Percentiles rank a stretch among this genome's conserved stretches.
phyloP scores from a whole-genome alignment of 2,888 invertebrate species.

The Melieria crassipennis region DNA sequence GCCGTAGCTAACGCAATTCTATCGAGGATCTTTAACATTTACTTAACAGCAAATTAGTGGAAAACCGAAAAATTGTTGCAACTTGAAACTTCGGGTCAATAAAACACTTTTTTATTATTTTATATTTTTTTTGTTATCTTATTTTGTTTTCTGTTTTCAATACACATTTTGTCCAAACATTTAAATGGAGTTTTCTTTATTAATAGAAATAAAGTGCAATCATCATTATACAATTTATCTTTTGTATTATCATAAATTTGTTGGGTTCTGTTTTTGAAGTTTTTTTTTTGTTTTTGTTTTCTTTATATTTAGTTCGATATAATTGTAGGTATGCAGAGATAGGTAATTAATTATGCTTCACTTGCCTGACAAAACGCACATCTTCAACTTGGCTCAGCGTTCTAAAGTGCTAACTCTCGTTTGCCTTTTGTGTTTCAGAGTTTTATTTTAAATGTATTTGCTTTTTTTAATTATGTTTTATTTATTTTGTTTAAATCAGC shows the following conservation, averaged over 20 bases:
- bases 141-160: constrained; percentile 38
- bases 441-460: no score
- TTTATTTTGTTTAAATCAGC: no score
- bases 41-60: no score
- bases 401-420: no score
- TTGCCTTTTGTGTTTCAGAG: no score
- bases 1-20: no score
- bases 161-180: constrained; percentile 56
- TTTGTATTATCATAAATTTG: constrained; percentile 44
- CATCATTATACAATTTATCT: constrained; percentile 51
- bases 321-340: constrained; percentile 54
- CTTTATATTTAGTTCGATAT: constrained; percentile 47
- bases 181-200: constrained; percentile 60
- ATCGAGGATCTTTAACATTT: no score
- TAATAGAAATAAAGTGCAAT: constrained; percentile 61
- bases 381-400: no score
- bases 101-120: not conserved
- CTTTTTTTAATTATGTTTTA: no score
- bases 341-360: constrained; percentile 46
- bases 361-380: not conserved
- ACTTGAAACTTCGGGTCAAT: not conserved
- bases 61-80: not conserved
- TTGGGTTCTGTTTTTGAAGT: constrained; percentile 48
- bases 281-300: constrained; percentile 44
- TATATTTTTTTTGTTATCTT: not conserved